Evolutionary conservation across 1,140 invertebrate species (phyloP).

Genomic region (Conopomorpha cramerella): DNA sequence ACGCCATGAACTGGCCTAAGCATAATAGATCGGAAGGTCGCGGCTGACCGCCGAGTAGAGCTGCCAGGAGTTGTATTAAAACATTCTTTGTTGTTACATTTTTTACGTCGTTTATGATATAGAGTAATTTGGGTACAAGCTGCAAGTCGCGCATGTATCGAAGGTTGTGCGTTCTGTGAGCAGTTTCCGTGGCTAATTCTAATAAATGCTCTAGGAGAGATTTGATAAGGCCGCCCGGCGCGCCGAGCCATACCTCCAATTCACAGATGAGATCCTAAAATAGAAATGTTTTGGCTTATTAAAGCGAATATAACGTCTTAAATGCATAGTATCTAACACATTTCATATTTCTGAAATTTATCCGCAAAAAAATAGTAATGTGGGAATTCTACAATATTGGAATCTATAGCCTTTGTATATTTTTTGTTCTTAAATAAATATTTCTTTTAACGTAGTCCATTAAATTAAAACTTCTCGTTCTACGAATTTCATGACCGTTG

Average conservation of each 20-base stretch:
- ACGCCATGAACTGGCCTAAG: constrained; percentile 89
- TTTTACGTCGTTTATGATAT: constrained; percentile 76
- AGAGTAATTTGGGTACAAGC: constrained; percentile 79
- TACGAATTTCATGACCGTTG: no score
- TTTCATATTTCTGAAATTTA: no score
- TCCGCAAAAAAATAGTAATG: no score
- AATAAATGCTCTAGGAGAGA: constrained; percentile 94
- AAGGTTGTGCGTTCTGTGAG: constrained; percentile 87
- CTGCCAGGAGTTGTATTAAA: constrained; percentile 78
- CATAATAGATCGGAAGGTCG: constrained; percentile 78
- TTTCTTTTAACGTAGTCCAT: no score
- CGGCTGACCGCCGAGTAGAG: constrained; percentile 77
- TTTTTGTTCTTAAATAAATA: no score
- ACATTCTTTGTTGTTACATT: constrained; percentile 76
- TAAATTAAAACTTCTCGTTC: no score
- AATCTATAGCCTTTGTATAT: no score
- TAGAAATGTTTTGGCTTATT: no score
- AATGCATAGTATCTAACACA: no score
- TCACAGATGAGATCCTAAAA: constrained; percentile 92
- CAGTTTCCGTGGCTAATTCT: constrained; percentile 92
- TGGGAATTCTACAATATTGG: no score
- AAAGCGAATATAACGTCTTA: no score
- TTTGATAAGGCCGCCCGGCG: constrained; percentile 85
- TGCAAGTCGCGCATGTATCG: constrained; percentile 85
- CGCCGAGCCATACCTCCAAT: constrained; percentile 88